A percentile compares a stretch with the other conserved stretches of the same genome.
Evolutionary conservation across 2,113 vertebrate species (phyloP).

Genomic region (Anser cygnoides): DNA sequence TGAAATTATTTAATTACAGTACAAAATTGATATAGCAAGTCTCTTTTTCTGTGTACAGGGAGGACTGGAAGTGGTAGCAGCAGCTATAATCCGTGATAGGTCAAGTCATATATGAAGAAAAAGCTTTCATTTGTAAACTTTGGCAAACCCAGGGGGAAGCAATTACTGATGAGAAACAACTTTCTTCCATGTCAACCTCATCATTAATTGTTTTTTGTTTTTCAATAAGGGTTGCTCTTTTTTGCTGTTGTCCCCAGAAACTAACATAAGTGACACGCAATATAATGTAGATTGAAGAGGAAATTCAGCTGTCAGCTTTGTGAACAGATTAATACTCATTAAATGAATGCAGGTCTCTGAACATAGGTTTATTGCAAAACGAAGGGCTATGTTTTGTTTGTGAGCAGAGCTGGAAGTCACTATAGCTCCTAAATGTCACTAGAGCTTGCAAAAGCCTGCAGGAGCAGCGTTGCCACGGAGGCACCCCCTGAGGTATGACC

Average conservation of each 20-base stretch:
- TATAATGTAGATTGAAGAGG: constrained; percentile 7
- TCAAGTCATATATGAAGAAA: constrained; percentile 35
- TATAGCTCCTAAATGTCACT: background rate
- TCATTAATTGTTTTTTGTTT: background rate
- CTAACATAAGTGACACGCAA: background rate
- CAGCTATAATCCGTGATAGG: constrained; percentile 20
- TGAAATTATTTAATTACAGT: constrained; percentile 54
- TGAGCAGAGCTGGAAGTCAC: background rate
- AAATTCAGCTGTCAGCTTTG: background rate
- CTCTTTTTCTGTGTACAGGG: background rate
- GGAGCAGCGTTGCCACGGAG: fast-evolving
- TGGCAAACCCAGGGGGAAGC: constrained; percentile 1
- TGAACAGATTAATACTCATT: constrained; percentile 21
- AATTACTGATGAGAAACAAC: constrained; percentile 55
- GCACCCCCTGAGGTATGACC: fast-evolving
- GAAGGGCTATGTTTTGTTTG: background rate
- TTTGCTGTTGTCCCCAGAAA: background rate
- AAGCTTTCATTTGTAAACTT: constrained; percentile 45
- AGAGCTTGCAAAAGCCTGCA: background rate
- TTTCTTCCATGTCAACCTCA: background rate
- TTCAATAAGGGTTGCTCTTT: background rate
- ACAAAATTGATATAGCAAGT: constrained; percentile 14
- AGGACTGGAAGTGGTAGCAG: background rate
- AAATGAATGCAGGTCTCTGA: background rate
- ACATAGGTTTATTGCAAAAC: background rate